Conservation (phyloP, 2,888 invertebrate genomes). For the Chirona hameri region DNA sequence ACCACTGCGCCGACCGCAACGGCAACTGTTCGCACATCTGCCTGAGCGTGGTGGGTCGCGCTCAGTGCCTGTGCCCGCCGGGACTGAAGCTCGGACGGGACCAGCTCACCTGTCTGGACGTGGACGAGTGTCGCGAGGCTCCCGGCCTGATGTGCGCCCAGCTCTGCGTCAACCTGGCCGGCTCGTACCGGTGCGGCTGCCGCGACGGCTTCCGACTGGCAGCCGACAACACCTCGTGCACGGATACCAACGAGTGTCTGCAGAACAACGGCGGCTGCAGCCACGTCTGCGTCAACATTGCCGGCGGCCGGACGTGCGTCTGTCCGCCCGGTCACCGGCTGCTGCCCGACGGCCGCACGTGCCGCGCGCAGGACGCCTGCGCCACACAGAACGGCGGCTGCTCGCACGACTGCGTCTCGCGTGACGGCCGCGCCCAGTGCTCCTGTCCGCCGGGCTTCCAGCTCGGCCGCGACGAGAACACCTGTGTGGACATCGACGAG, state of each 20-base stretch:
- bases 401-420: constrained; percentile 4
- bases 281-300: constrained; percentile 48
- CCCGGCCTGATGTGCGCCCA: constrained; percentile 34
- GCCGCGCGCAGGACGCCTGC: background rate
- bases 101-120: constrained; percentile 34
- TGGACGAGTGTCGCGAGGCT: constrained; percentile 38
- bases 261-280: constrained; percentile 46
- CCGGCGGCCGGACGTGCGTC: constrained; percentile 42
- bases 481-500: constrained; percentile 56
- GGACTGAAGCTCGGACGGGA: constrained; percentile 36
- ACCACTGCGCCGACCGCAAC: constrained; percentile 51
- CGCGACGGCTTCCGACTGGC: constrained; percentile 36
- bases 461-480: constrained; percentile 33
- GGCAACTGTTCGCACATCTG: constrained; percentile 50
- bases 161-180: constrained; percentile 46
- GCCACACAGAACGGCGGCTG: background rate
- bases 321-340: constrained; percentile 33
- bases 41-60: constrained; percentile 22
- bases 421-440: background rate
- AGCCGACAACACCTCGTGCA: constrained; percentile 36
- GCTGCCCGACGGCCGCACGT: background rate
- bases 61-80: constrained; percentile 33
- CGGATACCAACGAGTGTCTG: constrained; percentile 43
- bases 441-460: constrained; percentile 22
- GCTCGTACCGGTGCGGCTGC: constrained; percentile 38